A percentile compares a stretch with the other conserved stretches of the same genome.
These are phyloP conservation scores for Drosophila kikkawai DNA, from an alignment of 1,140 invertebrate species.

Conservation along the genomic window DNA sequence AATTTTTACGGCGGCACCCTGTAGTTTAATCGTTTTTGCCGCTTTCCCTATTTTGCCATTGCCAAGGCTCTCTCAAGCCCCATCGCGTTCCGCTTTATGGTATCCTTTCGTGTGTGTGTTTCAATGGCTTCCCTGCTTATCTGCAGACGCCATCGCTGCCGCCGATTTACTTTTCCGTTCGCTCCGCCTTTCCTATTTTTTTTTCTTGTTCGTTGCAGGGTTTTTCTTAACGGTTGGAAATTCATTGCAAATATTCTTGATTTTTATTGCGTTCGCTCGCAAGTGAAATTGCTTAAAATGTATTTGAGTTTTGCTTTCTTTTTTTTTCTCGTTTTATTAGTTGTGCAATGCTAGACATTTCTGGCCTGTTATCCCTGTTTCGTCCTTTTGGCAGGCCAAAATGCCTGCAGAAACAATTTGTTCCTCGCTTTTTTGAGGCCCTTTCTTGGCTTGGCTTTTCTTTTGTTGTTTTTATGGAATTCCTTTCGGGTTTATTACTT, in stretches of 20 bases:
- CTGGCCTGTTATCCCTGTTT: constrained; percentile 51
- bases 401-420: constrained; percentile 73
- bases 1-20: constrained; percentile 36
- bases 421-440: constrained; percentile 53
- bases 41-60: constrained; percentile 4
- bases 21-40: constrained; percentile 52
- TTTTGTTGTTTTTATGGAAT: constrained; percentile 61
- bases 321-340: constrained; percentile 37
- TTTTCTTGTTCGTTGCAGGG: constrained; percentile 19
- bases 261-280: constrained; percentile 82
- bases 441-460: constrained; percentile 28
- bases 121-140: constrained; percentile 74
- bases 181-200: constrained; percentile 1
- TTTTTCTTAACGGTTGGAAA: constrained; percentile 55
- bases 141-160: constrained; percentile 75
- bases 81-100: constrained; percentile 32
- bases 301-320: constrained; percentile 68
- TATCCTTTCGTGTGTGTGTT: constrained; percentile 66
- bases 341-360: constrained; percentile 64
- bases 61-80: neutral
- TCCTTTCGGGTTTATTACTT: constrained; percentile 78
- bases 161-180: constrained; percentile 75
- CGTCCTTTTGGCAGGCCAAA: constrained; percentile 61
- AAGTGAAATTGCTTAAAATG: constrained; percentile 84
- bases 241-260: constrained; percentile 82